Evolutionary conservation across 1,140 invertebrate genomes (phyloP).

Genomic region (Hyles euphorbiae): DNA sequence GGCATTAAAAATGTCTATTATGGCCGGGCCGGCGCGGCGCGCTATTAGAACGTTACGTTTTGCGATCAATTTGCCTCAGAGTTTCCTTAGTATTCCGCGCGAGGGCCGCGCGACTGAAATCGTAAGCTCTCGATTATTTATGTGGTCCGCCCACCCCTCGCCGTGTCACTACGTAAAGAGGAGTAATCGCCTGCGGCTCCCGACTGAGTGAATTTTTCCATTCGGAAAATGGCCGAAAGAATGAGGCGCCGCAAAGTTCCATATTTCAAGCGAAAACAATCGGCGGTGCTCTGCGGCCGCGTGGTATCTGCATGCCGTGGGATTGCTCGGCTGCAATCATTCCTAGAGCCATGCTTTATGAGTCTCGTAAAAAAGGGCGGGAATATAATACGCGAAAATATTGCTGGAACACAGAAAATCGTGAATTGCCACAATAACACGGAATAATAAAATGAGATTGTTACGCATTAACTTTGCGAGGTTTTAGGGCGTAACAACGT

Average conservation of each 20-base stretch:
- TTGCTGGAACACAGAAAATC: conserved; percentile 25
- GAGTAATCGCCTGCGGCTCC: conserved; percentile 58
- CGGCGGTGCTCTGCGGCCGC: not conserved
- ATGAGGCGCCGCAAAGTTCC: conserved; percentile 50
- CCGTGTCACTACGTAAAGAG: conserved; percentile 56
- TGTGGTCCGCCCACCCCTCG: conserved; percentile 30
- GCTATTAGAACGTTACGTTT: conserved; percentile 34
- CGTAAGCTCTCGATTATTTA: conserved; percentile 60
- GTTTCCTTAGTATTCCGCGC: conserved; percentile 36
- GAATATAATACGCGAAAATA: conserved; percentile 27
- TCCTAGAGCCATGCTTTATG: conserved; percentile 36
- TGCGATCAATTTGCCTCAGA: conserved; percentile 38
- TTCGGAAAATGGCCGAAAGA: conserved; percentile 53
- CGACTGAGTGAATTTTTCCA: conserved; percentile 59
- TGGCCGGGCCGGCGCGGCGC: conserved; percentile 16
- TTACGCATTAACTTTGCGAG: conserved; percentile 12
- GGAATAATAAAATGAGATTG: conserved; percentile 25
- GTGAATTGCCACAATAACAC: conserved; percentile 28
- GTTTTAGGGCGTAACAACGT: conserved; percentile 5
- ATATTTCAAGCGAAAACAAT: conserved; percentile 37
- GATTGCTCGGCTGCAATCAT: conserved; percentile 1
- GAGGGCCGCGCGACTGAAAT: conserved; percentile 29
- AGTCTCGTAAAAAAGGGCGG: conserved; percentile 30
- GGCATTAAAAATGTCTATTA: conserved; percentile 24
- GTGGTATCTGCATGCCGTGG: not conserved